Percentiles rank a stretch among this genome's conserved stretches.
phyloP scores from a whole-genome alignment of 2,113 vertebrate genomes.

The Strix aluco region DNA sequence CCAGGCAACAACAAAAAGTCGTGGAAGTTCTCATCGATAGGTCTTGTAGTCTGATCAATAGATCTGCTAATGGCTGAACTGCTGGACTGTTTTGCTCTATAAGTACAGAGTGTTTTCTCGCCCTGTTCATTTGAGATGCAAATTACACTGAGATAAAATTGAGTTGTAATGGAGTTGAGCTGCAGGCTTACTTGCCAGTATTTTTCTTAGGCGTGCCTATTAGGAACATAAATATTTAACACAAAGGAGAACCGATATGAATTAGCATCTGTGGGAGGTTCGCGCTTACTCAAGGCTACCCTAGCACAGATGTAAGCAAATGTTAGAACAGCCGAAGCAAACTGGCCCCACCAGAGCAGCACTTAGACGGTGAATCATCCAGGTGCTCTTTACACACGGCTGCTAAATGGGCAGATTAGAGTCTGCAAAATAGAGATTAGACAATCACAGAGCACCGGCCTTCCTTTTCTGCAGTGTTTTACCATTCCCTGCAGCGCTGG shows the following conservation, averaged over 20 bases:
- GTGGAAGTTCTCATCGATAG: neutral
- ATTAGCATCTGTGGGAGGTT: slow-evolving; percentile 34
- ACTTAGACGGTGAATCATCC: neutral
- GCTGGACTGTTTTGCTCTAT: neutral
- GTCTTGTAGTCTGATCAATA: neutral
- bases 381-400: neutral
- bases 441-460: neutral
- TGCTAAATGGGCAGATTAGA: neutral
- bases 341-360: slow-evolving; percentile 1
- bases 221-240: slow-evolving; percentile 35
- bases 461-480: neutral
- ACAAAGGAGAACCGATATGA: slow-evolving; percentile 24
- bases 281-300: neutral
- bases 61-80: neutral
- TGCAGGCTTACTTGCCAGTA: neutral
- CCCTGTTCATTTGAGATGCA: neutral
- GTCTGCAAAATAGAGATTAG: neutral
- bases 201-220: slow-evolving; percentile 47
- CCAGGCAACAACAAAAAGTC: neutral
- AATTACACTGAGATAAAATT: neutral
- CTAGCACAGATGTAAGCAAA: neutral
- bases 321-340: neutral
- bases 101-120: neutral
- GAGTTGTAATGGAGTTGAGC: neutral
- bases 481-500: accelerated